Conservation (phyloP, 2,888 invertebrate species). For the Plebejus melissa region DNA sequence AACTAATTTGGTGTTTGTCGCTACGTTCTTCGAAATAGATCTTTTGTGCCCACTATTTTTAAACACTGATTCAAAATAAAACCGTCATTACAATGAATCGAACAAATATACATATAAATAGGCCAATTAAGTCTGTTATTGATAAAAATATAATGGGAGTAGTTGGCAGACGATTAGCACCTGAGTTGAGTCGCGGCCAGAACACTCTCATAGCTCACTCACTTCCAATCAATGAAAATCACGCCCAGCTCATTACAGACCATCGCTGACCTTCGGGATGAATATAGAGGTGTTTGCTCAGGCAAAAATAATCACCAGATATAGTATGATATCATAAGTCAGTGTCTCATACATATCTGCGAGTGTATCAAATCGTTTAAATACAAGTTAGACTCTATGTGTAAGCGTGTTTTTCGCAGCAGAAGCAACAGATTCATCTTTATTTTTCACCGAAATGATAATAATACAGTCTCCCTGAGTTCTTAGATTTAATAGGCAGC, state of each 20-base stretch:
- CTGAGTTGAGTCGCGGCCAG: constrained; percentile 15
- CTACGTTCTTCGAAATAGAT: neutral
- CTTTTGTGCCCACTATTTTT: neutral
- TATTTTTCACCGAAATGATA: neutral
- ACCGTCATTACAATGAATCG: neutral
- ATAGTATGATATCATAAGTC: neutral
- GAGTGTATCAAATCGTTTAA: too few relatives aligned
- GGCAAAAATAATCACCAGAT: neutral
- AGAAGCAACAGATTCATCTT: too few relatives aligned
- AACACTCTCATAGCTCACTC: neutral
- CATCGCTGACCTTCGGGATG: neutral
- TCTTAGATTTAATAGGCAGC: neutral
- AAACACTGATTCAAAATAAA: neutral
- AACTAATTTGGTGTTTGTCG: neutral
- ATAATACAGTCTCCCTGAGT: neutral
- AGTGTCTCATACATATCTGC: neutral
- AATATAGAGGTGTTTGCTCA: neutral
- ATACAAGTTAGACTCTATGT: too few relatives aligned
- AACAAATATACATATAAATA: constrained; percentile 3
- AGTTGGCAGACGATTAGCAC: constrained; percentile 25
- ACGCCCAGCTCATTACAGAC: constrained; percentile 4
- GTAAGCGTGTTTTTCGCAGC: too few relatives aligned
- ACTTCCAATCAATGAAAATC: constrained; percentile 24
- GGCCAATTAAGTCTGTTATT: constrained; percentile 22
- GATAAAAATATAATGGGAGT: constrained; percentile 23